Conservation (phyloP, 2,888 invertebrate genomes). For the Chesias legatella region DNA sequence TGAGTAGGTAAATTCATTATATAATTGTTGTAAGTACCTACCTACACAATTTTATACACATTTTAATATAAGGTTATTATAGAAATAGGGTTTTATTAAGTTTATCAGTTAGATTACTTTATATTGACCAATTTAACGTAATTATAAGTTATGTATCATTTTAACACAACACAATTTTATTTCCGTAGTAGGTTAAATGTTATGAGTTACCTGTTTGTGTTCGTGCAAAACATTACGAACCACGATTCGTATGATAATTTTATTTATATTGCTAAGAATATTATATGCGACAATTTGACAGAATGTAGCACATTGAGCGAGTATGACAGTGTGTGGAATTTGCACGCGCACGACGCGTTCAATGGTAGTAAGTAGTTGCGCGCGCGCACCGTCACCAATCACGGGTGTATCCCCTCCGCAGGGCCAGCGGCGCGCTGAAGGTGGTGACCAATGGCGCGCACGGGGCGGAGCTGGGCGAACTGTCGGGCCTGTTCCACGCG, state of each 20-base stretch:
- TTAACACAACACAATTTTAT: not conserved
- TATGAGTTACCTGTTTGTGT: constrained; percentile 1
- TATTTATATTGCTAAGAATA: constrained; percentile 43
- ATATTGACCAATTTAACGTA: not conserved
- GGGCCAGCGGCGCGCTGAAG: constrained; percentile 81
- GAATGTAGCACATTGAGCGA: constrained; percentile 47
- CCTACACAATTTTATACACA: too few relatives aligned
- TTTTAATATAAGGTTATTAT: too few relatives aligned
- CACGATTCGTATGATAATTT: constrained; percentile 45
- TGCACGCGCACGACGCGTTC: constrained; percentile 56
- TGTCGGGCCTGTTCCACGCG: constrained; percentile 82
- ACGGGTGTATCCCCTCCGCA: constrained; percentile 81
- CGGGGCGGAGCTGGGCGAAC: constrained; percentile 84
- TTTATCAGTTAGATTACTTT: too few relatives aligned
- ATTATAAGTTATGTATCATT: not conserved
- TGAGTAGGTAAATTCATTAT: not conserved
- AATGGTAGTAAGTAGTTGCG: constrained; percentile 50
- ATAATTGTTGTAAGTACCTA: not conserved
- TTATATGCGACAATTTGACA: constrained; percentile 47
- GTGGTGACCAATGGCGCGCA: constrained; percentile 83
- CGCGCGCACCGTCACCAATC: constrained; percentile 71
- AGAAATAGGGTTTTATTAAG: too few relatives aligned
- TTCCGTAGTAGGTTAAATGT: too few relatives aligned
- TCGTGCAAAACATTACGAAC: constrained; percentile 32
- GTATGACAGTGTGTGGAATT: constrained; percentile 53